Evolutionary conservation across 2,888 invertebrate genomes (phyloP), one percentile per base, ranked within the genome.

Genomic region (Bugulina stolonifera): DNA sequence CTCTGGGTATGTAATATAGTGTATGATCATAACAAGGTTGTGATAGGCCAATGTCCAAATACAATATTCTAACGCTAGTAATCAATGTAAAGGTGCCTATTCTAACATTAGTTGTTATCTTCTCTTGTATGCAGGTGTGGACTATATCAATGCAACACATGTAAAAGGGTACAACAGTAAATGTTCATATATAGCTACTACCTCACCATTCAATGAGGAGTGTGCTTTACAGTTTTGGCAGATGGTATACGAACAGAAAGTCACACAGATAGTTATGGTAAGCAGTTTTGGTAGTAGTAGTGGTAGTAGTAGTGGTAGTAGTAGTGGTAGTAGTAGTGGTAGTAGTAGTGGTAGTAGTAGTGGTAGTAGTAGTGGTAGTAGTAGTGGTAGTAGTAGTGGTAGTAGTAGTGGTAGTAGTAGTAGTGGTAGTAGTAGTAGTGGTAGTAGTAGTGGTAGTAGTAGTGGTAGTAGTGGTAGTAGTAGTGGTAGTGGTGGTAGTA

Each of bases 161-260:
- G 73, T 78, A 57, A 75, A 79, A 35, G 86, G 86, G 18, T 87
- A 85, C 79, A 81, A 82, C 70, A 79, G 79, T n/a, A 75, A 79
- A 34, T 32, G 64, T 27, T 81, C 81, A 18, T 87, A 87, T 77
- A 87, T 87, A 72, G 87, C 87, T 1, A 84, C 86, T 0, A 87
- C 87, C 77, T 86, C 86, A 72, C 85, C 84, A 0, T 83, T 80
- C 75, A 80, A 82, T 71, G 83, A 84, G 5, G 80, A 81, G 10
- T 86, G 86, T 0, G 80, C 85, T 14, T 77, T 77, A 22, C 86
- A 86, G 74, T 87, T 87, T 75, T 87, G 87, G 87, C 76, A 85
- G 23, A 85, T 87, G 85, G 80, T 87, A 23, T 85, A 83, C 79
- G 85, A 87, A 75, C 81, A 84, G 69, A 78, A 82, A n/a, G 78